These are phyloP conservation scores for Agrochola litura DNA, from an alignment of 2,888 invertebrate species.

Conservation along the genomic window DNA sequence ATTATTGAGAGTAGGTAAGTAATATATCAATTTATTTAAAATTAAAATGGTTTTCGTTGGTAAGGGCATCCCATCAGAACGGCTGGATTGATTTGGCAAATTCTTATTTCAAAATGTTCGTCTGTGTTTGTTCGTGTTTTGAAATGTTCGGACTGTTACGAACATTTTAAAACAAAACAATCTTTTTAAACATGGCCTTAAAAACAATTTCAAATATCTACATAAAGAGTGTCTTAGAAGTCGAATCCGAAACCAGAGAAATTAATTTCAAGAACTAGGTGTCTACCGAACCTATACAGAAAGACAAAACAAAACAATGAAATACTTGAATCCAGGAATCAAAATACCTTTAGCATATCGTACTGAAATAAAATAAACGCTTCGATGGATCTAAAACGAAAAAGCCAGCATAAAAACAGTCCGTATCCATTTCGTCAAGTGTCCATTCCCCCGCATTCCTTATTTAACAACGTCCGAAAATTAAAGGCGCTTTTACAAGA, in stretches of 20 bases:
- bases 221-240: not conserved
- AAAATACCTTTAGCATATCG: conserved; percentile 8
- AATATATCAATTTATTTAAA: no score
- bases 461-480: conserved; percentile 88
- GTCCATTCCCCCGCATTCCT: conserved; percentile 82
- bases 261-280: not conserved
- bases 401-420: conserved; percentile 56
- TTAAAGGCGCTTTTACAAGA: conserved; percentile 86
- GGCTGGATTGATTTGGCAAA: no score
- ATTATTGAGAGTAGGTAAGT: not conserved
- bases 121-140: no score
- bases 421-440: conserved; percentile 71
- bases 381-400: conserved; percentile 63
- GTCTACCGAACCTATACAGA: not conserved
- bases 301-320: not conserved
- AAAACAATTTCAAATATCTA: not conserved
- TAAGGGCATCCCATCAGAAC: no score
- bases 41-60: no score
- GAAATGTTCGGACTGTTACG: no score
- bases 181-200: not conserved
- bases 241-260: not conserved
- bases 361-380: conserved; percentile 47
- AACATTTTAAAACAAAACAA: no score
- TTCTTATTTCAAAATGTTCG: no score
- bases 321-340: not conserved